These are phyloP conservation scores for Xenus cinereus DNA, from an alignment of 2,113 vertebrate species.

Conservation along the genomic window DNA sequence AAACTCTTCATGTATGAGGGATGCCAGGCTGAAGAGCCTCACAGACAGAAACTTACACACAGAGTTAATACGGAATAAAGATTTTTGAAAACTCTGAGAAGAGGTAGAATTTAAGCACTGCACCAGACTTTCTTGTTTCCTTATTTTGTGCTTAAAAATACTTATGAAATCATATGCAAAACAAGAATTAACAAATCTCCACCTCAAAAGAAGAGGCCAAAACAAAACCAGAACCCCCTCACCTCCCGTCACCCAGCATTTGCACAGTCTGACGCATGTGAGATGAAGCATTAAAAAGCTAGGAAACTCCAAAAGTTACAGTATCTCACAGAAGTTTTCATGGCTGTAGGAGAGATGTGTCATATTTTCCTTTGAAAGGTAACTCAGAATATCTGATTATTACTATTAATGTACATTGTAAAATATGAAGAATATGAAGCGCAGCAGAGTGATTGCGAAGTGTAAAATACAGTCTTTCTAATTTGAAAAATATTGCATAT, in stretches of 20 bases:
- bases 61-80: background rate
- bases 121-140: background rate
- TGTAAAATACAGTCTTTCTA: background rate
- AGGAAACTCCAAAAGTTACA: background rate
- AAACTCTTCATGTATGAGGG: background rate
- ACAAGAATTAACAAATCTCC: background rate
- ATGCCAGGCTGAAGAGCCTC: background rate
- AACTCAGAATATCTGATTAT: background rate
- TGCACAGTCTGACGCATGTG: conserved; percentile 17
- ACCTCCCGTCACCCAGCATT: background rate
- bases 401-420: background rate
- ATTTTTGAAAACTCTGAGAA: background rate
- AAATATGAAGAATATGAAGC: background rate
- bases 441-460: background rate
- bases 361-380: background rate
- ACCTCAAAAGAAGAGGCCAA: background rate
- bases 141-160: conserved; percentile 33
- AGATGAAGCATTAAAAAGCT: conserved; percentile 2
- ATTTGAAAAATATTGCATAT: background rate
- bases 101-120: background rate
- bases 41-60: background rate
- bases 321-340: background rate
- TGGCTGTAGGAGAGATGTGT: background rate
- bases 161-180: conserved; percentile 4
- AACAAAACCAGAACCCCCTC: background rate